Percentiles rank a stretch among this genome's conserved stretches.
Evolutionary conservation across 2,888 invertebrate species (phyloP).

Genomic region (Hymenopus coronatus): DNA sequence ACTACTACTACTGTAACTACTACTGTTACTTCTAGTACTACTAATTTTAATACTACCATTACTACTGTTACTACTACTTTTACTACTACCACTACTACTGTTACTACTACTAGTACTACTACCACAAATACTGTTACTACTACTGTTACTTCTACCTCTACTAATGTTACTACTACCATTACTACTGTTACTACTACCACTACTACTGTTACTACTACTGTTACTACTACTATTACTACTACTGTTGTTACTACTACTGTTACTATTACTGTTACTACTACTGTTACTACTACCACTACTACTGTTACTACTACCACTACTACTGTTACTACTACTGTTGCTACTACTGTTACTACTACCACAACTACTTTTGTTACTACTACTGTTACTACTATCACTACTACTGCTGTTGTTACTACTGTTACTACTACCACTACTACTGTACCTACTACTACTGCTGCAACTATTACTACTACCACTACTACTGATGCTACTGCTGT

Average conservation of each 20-base stretch:
- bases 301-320: neutral
- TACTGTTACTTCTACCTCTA: neutral
- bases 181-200: neutral
- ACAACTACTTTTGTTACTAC: no score
- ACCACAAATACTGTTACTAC: neutral
- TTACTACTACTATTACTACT: neutral
- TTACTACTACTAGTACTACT: no score
- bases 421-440: neutral
- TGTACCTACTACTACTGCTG: neutral
- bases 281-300: neutral
- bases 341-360: neutral
- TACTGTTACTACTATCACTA: neutral
- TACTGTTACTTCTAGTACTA: neutral
- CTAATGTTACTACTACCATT: neutral
- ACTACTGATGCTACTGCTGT: neutral
- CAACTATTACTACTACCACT: neutral
- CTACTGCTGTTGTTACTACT: neutral
- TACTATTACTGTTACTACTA: neutral
- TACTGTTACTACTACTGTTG: neutral
- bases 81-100: no score
- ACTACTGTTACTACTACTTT: neutral
- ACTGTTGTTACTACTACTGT: neutral
- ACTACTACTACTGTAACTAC: no score
- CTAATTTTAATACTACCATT: neutral
- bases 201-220: neutral